Conservation (phyloP, 2,113 vertebrate species). For the Spea multiplicata region DNA sequence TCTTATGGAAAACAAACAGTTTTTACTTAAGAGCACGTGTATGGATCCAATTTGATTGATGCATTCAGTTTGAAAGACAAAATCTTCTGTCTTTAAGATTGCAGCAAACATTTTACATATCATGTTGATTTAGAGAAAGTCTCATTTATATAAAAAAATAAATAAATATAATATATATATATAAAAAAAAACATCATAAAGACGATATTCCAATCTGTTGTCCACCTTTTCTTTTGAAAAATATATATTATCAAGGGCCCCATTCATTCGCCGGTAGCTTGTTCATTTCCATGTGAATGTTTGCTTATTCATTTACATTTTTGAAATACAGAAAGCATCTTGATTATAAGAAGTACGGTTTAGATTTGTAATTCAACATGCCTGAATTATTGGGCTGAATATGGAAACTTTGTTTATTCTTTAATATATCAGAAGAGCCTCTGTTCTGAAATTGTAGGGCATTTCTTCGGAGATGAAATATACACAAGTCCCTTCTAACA, state of each 20-base stretch:
- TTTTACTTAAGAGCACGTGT: background rate
- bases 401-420: background rate
- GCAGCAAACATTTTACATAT: constrained; percentile 14
- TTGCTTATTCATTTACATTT: constrained; percentile 1
- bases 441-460: constrained; percentile 18
- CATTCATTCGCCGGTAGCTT: constrained; percentile 23
- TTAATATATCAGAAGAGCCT: background rate
- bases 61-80: background rate
- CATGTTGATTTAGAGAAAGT: constrained; percentile 13
- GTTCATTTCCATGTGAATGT: constrained; percentile 41
- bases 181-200: constrained; percentile 10
- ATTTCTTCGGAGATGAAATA: too few relatives aligned
- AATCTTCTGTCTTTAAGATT: constrained; percentile 7
- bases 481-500: too few relatives aligned
- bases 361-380: constrained; percentile 1
- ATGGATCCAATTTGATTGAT: background rate
- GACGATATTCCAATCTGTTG: background rate
- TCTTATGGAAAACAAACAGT: background rate
- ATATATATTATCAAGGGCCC: constrained; percentile 20
- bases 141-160: background rate
- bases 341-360: constrained; percentile 23
- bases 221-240: constrained; percentile 23
- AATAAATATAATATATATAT: background rate
- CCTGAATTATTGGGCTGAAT: constrained; percentile 14
- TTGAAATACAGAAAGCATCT: constrained; percentile 19